phyloP scores from a whole-genome alignment of 2,113 vertebrate genomes.

The Oceanites oceanicus region DNA sequence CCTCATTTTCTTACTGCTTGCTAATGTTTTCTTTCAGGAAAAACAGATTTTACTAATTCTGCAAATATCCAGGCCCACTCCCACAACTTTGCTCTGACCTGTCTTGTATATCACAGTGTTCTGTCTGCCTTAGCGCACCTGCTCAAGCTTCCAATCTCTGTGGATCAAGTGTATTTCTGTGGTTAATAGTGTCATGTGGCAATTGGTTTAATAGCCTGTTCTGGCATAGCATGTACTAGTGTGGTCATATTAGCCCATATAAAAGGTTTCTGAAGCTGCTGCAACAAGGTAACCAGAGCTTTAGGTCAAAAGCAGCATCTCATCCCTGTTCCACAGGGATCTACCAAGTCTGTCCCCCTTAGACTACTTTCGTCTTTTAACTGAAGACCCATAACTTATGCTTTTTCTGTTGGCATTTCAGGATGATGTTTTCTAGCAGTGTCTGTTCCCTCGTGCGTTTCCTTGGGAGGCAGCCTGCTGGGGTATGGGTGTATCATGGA shows the following conservation, averaged over 20 bases:
- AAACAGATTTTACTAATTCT: neutral
- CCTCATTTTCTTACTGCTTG: neutral
- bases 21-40: neutral
- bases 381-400: neutral
- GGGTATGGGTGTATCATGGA: rapidly evolving
- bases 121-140: neutral
- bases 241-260: neutral
- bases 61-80: neutral
- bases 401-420: neutral
- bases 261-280: neutral
- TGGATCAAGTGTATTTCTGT: neutral
- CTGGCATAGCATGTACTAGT: neutral
- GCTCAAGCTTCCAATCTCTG: neutral
- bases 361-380: neutral
- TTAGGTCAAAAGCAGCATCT: neutral
- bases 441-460: rapidly evolving
- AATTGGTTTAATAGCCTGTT: neutral
- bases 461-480: neutral
- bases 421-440: neutral
- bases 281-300: neutral
- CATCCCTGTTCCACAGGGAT: neutral
- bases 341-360: neutral
- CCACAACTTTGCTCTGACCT: neutral
- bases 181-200: neutral
- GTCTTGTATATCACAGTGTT: neutral